Evolutionary conservation across 1,140 invertebrate genomes (phyloP), one percentile per base, ranked within the genome.

Genomic region (Lordiphosa clarofinis): DNA sequence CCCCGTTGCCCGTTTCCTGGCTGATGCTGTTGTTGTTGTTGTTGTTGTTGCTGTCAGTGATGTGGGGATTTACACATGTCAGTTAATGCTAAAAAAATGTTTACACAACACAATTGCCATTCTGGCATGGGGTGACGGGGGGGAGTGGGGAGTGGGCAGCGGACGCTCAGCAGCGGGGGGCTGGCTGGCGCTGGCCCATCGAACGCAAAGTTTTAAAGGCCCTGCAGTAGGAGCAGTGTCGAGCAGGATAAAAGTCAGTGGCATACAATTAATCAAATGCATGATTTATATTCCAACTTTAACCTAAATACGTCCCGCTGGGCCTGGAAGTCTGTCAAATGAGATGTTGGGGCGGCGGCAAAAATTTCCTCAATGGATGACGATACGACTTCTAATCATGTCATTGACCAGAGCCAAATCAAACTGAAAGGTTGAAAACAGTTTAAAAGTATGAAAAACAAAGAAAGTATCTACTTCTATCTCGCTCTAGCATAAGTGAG

Each of bases 51-150:
- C 52, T 35, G 31, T 33, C 53, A 55, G 46, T 19, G 38, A 31
- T 44, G 40, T 50, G 57, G 64, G 68, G 75, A 67, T 60, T 81
- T 81, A 81, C 76, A 81, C 76, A 81, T 81, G 76, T 81, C 76
- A 81, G 76, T 81, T 81, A 81, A 82, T 81, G 76, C 76, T 82
- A 67, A 76, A 81, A 81, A 81, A 81, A 81, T 81, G 76, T 81
- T 81, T 81, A 81, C 76, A 81, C 76, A 81, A 81, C 76, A 81
- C 76, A 81, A 81, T 81, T 82, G 76, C 76, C 71, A 55, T 53
- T 43, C 39, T 31, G 24, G 28, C 24, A 8, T 39, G 35, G 13
- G 28, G 24, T 6, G 38, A 40, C n/a, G n/a, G 46, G 7, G 1
- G 28, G 19, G 50, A 28, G 21, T 21, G 13, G 11, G 6, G 38